phyloP scores from a whole-genome alignment of 2,888 invertebrate genomes.

The Phragmatobia fuliginosa region DNA sequence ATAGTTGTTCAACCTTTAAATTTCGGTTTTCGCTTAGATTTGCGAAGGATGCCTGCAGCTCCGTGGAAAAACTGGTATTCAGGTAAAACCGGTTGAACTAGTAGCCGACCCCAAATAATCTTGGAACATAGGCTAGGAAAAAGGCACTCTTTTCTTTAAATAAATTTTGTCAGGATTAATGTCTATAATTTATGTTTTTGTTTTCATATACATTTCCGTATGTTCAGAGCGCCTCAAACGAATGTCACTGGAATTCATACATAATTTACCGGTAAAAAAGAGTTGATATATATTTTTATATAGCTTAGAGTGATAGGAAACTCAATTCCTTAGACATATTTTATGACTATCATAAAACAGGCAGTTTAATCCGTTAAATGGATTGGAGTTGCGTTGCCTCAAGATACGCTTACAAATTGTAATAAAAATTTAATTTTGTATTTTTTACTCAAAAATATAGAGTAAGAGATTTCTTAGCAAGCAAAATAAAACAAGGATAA shows the following conservation, averaged over 20 bases:
- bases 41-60: too few species aligned
- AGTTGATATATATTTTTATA: constrained; percentile 6
- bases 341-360: constrained; percentile 19
- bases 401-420: background rate
- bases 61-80: too few species aligned
- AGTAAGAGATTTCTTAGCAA: too few species aligned
- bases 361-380: constrained; percentile 15
- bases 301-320: constrained; percentile 1
- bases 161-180: background rate
- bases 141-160: background rate
- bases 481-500: too few species aligned
- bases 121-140: too few species aligned
- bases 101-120: too few species aligned
- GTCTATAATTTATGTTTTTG: background rate
- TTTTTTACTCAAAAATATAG: background rate
- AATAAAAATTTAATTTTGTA: background rate
- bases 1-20: too few species aligned
- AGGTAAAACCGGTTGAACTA: too few species aligned
- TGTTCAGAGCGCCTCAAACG: background rate
- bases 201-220: background rate
- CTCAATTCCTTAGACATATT: constrained; percentile 15
- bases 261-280: background rate
- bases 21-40: too few species aligned
- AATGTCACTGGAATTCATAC: background rate
- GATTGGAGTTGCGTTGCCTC: background rate